phyloP scores from a whole-genome alignment of 1,140 invertebrate species.

The Leptinotarsa texana region DNA sequence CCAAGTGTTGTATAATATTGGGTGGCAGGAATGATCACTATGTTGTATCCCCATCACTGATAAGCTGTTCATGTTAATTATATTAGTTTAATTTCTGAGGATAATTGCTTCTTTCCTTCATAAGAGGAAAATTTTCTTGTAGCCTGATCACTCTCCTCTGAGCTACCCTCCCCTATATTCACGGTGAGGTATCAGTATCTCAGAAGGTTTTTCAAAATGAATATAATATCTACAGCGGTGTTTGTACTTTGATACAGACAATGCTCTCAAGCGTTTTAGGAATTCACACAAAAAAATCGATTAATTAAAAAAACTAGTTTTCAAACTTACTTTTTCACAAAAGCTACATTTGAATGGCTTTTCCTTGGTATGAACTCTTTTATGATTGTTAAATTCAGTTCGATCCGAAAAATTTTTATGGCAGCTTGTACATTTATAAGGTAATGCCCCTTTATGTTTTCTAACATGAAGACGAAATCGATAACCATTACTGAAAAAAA shows the following conservation, averaged over 20 bases:
- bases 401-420: slow-evolving; percentile 35
- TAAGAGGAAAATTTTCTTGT: too few relatives aligned
- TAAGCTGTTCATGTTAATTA: too few relatives aligned
- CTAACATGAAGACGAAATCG: slow-evolving; percentile 37
- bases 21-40: too few relatives aligned
- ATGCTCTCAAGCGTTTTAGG: too few relatives aligned
- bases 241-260: neutral
- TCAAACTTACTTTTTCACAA: slow-evolving; percentile 39
- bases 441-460: slow-evolving; percentile 35
- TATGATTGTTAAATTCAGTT: slow-evolving; percentile 35
- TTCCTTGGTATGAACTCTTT: slow-evolving; percentile 43
- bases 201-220: too few relatives aligned
- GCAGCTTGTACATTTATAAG: slow-evolving; percentile 34
- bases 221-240: neutral
- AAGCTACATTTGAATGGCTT: slow-evolving; percentile 41
- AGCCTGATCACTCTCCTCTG: too few relatives aligned
- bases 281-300: neutral
- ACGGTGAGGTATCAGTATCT: too few relatives aligned
- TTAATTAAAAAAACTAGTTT: neutral
- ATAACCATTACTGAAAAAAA: slow-evolving; percentile 34
- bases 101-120: too few relatives aligned
- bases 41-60: too few relatives aligned
- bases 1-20: too few relatives aligned
- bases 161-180: too few relatives aligned
- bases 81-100: too few relatives aligned